These are phyloP conservation scores for Agonum fuliginosum DNA, from an alignment of 2,888 invertebrate species.

Conservation along the genomic window DNA sequence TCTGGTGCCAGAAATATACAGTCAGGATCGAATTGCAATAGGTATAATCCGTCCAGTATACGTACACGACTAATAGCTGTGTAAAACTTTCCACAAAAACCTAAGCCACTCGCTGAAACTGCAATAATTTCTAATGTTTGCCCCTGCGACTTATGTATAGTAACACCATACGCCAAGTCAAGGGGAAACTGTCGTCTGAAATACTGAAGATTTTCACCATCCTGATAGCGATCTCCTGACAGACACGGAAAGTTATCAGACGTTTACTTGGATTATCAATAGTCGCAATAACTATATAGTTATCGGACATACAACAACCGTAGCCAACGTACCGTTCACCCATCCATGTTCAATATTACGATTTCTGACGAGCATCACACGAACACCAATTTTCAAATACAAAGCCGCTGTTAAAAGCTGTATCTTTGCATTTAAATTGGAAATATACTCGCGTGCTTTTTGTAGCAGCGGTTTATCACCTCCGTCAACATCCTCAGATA, in stretches of 20 bases:
- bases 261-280: neutral
- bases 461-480: neutral
- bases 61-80: too few relatives aligned
- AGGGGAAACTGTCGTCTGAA: too few relatives aligned
- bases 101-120: too few relatives aligned
- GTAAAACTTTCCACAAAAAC: too few relatives aligned
- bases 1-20: too few relatives aligned
- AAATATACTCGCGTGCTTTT: slow-evolving; percentile 4
- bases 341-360: slow-evolving; percentile 10
- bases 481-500: neutral
- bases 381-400: neutral
- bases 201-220: neutral
- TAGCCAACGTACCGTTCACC: neutral
- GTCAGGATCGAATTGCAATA: too few relatives aligned
- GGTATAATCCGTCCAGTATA: too few relatives aligned
- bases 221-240: neutral
- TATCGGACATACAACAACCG: slow-evolving; percentile 1
- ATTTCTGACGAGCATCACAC: slow-evolving; percentile 5
- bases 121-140: slow-evolving; percentile 1
- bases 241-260: neutral
- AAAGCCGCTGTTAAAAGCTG: neutral
- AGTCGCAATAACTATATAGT: neutral
- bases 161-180: too few relatives aligned
- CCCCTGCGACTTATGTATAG: slow-evolving; percentile 7
- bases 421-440: neutral